Conservation (phyloP, 2,113 vertebrate species). For the Pseudorasbora parva region DNA sequence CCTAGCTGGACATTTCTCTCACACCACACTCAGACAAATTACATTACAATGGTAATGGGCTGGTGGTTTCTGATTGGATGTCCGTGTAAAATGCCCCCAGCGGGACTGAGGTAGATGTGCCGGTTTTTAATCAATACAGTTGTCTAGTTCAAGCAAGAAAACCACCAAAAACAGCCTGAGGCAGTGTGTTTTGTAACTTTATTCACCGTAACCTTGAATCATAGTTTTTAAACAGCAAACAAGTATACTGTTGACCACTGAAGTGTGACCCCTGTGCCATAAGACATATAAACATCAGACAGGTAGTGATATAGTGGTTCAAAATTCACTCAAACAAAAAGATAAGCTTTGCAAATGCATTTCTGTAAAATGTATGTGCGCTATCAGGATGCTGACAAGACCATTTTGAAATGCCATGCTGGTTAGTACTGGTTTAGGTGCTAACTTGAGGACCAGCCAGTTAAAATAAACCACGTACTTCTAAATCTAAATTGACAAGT, state of each 20-base stretch:
- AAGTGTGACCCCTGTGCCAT: background rate
- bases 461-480: too few species aligned
- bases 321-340: background rate
- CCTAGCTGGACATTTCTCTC: slow-evolving; percentile 55
- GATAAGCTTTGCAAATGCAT: background rate
- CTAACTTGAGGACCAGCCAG: too few species aligned
- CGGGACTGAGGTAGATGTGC: slow-evolving; percentile 49
- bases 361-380: background rate
- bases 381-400: background rate
- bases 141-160: background rate
- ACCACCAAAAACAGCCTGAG: background rate
- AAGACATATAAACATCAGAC: background rate
- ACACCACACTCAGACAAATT: slow-evolving; percentile 56
- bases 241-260: background rate
- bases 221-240: background rate
- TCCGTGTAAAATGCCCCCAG: slow-evolving; percentile 14
- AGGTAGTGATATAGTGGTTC: background rate
- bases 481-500: too few species aligned
- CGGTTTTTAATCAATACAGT: slow-evolving; percentile 39
- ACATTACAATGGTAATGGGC: slow-evolving; percentile 66
- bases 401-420: background rate
- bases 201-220: slow-evolving; percentile 3
- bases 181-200: slow-evolving; percentile 11
- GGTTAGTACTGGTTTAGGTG: background rate
- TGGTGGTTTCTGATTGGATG: slow-evolving; percentile 47